Percentiles rank a stretch among this genome's conserved stretches.
phyloP scores from a whole-genome alignment of 1,140 invertebrate species.

The Drosophila bocqueti region DNA sequence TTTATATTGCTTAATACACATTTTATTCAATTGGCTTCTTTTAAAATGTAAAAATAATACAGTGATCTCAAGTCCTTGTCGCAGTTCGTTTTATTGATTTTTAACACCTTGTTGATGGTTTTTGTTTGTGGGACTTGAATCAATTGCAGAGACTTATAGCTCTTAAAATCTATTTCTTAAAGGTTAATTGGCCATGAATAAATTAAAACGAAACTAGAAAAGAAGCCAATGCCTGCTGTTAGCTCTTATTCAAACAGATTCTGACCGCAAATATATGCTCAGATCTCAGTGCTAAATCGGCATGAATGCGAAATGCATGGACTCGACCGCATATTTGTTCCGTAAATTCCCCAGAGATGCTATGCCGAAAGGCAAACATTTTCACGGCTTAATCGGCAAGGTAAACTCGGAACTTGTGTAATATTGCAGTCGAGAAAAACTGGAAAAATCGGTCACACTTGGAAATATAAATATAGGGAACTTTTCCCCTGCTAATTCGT shows the following conservation, averaged over 20 bases:
- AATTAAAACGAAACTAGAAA: background rate
- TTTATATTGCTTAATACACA: background rate
- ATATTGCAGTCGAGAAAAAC: background rate
- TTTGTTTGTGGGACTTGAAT: background rate
- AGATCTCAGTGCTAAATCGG: conserved; percentile 27
- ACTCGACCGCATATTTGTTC: conserved; percentile 27
- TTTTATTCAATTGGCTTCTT: too few relatives aligned
- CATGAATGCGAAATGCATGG: conserved; percentile 25
- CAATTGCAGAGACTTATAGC: background rate
- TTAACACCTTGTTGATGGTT: background rate
- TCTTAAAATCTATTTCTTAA: background rate
- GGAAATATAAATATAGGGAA: background rate
- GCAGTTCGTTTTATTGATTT: background rate
- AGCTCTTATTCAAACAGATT: background rate
- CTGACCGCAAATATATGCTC: conserved; percentile 34
- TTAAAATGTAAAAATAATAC: background rate
- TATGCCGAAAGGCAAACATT: conserved; percentile 21
- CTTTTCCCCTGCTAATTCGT: conserved; percentile 28
- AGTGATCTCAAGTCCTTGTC: background rate
- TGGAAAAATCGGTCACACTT: conserved; percentile 3
- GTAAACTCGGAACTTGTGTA: conserved; percentile 15
- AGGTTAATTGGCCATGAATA: conserved; percentile 1
- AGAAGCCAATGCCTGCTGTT: background rate
- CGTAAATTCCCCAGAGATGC: conserved; percentile 15
- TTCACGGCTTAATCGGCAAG: conserved; percentile 28